Conservation (phyloP, 2,113 vertebrate genomes). For the Mustela lutreola region DNA sequence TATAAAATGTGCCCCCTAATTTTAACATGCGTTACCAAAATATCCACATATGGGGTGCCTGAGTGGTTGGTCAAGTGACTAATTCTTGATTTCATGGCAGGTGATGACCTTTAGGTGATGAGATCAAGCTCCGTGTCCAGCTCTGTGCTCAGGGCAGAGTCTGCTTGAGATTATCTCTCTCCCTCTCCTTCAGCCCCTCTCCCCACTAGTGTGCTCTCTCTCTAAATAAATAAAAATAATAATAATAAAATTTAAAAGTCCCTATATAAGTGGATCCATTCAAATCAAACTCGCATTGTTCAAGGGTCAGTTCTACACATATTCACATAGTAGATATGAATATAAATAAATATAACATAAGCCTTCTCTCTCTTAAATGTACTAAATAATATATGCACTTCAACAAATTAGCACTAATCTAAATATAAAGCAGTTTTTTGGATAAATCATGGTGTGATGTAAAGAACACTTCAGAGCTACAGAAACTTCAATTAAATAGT, state of each 20-base stretch:
- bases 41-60: neutral
- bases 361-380: neutral
- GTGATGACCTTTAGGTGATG: neutral
- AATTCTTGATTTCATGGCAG: neutral
- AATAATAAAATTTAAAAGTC: neutral
- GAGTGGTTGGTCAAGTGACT: neutral
- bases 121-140: neutral
- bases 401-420: neutral
- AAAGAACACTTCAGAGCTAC: slow-evolving; percentile 6
- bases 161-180: neutral
- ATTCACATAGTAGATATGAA: neutral
- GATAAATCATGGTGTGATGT: neutral
- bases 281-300: neutral
- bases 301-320: neutral
- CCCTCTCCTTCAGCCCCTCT: neutral
- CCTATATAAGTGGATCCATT: neutral
- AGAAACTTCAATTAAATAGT: slow-evolving; percentile 13
- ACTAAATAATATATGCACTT: neutral
- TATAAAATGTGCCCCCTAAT: neutral
- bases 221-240: neutral
- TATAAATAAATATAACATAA: neutral
- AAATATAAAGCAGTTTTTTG: slow-evolving; percentile 6
- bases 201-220: neutral
- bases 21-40: neutral
- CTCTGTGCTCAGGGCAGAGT: neutral